Evolutionary conservation across 1,140 invertebrate species (phyloP).

Genomic region (Drosophila kanapiae): DNA sequence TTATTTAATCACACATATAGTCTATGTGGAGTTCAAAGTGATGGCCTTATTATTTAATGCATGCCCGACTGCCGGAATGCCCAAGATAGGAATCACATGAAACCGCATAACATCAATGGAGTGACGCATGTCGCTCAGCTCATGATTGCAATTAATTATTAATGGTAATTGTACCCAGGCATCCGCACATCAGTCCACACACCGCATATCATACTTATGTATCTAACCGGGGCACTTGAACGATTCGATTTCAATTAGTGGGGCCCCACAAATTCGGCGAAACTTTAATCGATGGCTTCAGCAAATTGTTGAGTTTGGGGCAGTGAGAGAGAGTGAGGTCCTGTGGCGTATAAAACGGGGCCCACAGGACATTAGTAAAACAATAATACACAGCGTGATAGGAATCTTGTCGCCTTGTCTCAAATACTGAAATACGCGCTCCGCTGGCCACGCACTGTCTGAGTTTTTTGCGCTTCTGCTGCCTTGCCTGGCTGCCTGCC

Average conservation of each 20-base stretch:
- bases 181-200: background rate
- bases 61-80: background rate
- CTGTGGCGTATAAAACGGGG: background rate
- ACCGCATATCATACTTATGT: background rate
- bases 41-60: conserved; percentile 2
- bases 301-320: background rate
- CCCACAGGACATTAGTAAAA: conserved; percentile 27
- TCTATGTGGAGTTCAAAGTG: background rate
- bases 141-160: conserved; percentile 37
- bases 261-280: background rate
- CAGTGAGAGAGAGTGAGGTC: background rate
- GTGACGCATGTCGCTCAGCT: conserved; percentile 28
- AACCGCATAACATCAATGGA: conserved; percentile 3
- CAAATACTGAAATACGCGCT: background rate
- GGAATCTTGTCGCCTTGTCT: conserved; percentile 52
- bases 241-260: conserved; percentile 25
- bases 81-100: conserved; percentile 1
- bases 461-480: too few relatives aligned
- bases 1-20: background rate
- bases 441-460: conserved; percentile 17
- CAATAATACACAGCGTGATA: conserved; percentile 43
- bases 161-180: conserved; percentile 29
- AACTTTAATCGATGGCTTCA: conserved; percentile 16
- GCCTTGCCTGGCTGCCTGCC: background rate
- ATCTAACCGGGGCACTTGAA: conserved; percentile 1